Conservation (phyloP, 2,888 invertebrate species). For the Pristionchus arcanus region DNA sequence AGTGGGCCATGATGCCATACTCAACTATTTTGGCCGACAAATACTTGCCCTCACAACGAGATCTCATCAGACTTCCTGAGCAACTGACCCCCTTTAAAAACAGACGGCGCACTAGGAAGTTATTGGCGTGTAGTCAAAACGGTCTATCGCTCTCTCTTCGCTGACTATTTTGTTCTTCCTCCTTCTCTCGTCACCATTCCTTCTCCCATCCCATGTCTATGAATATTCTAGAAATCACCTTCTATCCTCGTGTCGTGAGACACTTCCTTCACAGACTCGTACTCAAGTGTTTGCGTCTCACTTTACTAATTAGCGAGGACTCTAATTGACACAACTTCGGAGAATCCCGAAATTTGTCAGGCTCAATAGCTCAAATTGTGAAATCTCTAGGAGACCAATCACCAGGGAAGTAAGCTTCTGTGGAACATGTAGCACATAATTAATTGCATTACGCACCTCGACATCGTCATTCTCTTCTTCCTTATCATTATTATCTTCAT, state of each 20-base stretch:
- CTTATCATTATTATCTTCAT: background rate
- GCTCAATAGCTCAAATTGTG: background rate
- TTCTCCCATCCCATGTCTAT: background rate
- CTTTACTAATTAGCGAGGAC: background rate
- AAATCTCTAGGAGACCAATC: background rate
- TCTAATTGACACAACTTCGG: background rate
- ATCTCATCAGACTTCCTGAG: conserved; percentile 2
- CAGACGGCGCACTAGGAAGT: background rate
- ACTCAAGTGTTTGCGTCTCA: conserved; percentile 4
- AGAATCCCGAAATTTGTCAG: background rate
- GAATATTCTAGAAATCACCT: conserved; percentile 36
- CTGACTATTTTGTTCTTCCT: no score
- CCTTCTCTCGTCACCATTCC: background rate
- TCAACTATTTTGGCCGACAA: background rate
- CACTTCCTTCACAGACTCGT: background rate
- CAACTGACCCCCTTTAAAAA: background rate
- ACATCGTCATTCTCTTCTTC: conserved; percentile 33
- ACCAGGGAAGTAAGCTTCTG: background rate
- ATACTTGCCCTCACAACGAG: conserved; percentile 14
- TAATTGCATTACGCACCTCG: background rate
- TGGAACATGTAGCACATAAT: background rate
- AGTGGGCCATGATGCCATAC: background rate
- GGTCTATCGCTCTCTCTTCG: background rate
- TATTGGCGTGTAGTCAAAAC: background rate
- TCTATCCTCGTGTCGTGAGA: background rate